These are phyloP conservation scores for Sebastes miniatus DNA, from an alignment of 2,797 vertebrate species.

Conservation along the genomic window DNA sequence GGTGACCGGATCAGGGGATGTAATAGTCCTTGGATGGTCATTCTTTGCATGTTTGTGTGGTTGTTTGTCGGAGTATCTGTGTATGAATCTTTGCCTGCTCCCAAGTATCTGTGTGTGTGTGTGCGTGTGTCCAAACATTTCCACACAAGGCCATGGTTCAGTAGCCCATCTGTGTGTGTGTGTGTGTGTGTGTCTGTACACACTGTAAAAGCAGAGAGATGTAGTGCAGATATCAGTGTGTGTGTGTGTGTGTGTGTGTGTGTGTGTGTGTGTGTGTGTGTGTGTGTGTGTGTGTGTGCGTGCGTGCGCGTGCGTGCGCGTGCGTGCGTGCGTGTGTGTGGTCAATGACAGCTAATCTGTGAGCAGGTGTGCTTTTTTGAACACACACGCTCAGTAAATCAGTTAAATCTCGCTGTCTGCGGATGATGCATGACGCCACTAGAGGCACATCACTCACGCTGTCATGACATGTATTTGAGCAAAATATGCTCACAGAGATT, in stretches of 20 bases:
- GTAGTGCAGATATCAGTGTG: not conserved
- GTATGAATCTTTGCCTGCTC: not conserved
- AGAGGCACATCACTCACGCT: conserved; percentile 60
- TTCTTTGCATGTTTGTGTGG: not conserved
- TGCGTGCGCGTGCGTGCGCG: not conserved
- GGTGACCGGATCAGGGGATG: not conserved
- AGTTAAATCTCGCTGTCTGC: conserved; percentile 51
- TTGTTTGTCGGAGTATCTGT: not conserved
- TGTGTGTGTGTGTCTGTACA: too few relatives aligned
- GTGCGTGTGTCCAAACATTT: not conserved
- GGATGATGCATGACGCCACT: conserved; percentile 60
- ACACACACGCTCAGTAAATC: conserved; percentile 52
- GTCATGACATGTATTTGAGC: conserved; percentile 42
- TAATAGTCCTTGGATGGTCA: not conserved
- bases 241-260: too few relatives aligned
- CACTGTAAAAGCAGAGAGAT: conserved; percentile 3
- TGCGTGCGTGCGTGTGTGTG: not conserved
- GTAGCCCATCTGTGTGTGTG: not conserved
- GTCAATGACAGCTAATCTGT: conserved; percentile 52
- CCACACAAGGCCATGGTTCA: conserved; percentile 4
- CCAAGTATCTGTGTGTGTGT: not conserved
- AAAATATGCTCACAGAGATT: conserved; percentile 23
- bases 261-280: too few relatives aligned
- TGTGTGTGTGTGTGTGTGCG: not conserved
- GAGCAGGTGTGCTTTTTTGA: conserved; percentile 52